These are phyloP conservation scores for Calliopsis andreniformis DNA, from an alignment of 1,140 invertebrate genomes.

Conservation along the genomic window DNA sequence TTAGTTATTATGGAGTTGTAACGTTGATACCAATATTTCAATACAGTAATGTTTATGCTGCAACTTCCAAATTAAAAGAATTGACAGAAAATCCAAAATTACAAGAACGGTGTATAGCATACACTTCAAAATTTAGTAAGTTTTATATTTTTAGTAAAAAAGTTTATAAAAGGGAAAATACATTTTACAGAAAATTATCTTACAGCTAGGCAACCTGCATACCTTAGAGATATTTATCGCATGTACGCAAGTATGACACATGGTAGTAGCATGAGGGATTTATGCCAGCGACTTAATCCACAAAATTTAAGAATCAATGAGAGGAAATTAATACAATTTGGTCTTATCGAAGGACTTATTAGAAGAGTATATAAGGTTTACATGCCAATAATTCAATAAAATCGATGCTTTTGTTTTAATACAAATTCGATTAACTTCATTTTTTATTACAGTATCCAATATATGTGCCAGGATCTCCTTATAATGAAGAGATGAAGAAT, in stretches of 20 bases:
- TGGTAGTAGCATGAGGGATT: conserved; percentile 91
- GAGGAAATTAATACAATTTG: conserved; percentile 95
- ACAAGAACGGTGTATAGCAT: conserved; percentile 89
- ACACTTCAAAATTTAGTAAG: conserved; percentile 85
- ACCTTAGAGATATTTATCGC: conserved; percentile 88
- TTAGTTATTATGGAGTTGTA: conserved; percentile 88
- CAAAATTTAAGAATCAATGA: conserved; percentile 89
- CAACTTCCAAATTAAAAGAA: conserved; percentile 90
- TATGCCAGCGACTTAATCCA: conserved; percentile 91
- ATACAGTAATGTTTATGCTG: conserved; percentile 96
- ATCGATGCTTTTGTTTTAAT: background rate
- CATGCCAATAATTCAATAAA: background rate
- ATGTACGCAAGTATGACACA: conserved; percentile 92
- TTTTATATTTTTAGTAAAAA: background rate
- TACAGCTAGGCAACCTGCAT: conserved; percentile 79
- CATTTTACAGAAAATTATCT: conserved; percentile 20
- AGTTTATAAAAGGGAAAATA: background rate
- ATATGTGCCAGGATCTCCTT: conserved; percentile 67
- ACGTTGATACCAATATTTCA: conserved; percentile 94
- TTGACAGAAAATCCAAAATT: conserved; percentile 87
- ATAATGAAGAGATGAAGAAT: conserved; percentile 72
- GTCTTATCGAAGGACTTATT: conserved; percentile 92
- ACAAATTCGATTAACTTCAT: conserved; percentile 30
- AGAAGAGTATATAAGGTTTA: conserved; percentile 89
- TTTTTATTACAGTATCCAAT: conserved; percentile 80